phyloP scores from a whole-genome alignment of 2,113 vertebrate species.

The Fukomys damarensis region DNA sequence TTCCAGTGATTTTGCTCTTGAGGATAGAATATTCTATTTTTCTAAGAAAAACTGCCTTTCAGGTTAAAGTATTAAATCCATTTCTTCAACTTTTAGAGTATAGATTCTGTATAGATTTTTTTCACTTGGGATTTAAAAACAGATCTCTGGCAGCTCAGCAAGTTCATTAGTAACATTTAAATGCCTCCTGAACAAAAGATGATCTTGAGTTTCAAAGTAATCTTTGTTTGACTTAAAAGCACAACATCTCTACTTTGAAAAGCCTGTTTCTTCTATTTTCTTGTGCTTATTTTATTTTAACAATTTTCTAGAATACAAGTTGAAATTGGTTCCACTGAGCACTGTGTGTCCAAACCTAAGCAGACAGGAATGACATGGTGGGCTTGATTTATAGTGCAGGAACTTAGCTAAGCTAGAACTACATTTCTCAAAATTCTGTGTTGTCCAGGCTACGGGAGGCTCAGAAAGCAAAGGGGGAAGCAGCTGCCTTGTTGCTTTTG shows the following conservation, averaged over 20 bases:
- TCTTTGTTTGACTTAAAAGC: not conserved
- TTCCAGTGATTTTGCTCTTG: not conserved
- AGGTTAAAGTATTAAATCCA: not conserved
- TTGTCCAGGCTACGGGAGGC: not conserved
- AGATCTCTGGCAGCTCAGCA: not conserved
- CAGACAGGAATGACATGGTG: not conserved
- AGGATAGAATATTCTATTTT: conserved; percentile 2
- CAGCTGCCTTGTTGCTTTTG: not conserved
- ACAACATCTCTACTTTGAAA: not conserved
- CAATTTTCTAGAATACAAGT: not conserved
- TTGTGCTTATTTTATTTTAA: not conserved
- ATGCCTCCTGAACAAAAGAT: not conserved
- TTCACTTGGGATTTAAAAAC: not conserved
- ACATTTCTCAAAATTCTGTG: not conserved
- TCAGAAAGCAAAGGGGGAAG: not conserved
- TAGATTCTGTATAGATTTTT: not conserved
- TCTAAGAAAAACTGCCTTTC: conserved; percentile 27
- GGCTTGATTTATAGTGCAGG: not conserved
- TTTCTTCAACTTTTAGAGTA: conserved; percentile 44
- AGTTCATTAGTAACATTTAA: conserved; percentile 13
- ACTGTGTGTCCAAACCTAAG: not conserved
- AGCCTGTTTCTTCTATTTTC: not conserved
- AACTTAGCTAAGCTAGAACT: not conserved
- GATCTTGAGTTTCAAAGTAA: not conserved
- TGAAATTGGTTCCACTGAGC: not conserved